Conservation (phyloP, 2,113 vertebrate species). For the Xyrauchen texanus region DNA sequence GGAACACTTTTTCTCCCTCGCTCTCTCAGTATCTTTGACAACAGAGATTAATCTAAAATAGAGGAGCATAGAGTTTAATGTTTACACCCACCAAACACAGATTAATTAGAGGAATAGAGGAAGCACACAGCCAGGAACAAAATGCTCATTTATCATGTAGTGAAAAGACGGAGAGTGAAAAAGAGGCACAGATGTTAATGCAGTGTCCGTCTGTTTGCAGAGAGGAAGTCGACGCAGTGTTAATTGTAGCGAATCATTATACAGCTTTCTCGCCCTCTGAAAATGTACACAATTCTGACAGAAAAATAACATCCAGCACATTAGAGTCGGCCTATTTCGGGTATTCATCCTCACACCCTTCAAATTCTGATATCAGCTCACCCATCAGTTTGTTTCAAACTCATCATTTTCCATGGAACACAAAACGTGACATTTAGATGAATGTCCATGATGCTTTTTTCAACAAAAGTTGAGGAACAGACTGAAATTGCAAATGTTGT, state of each 20-base stretch:
- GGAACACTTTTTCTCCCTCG: background rate
- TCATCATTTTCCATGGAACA: too few relatives aligned
- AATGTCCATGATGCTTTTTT: too few relatives aligned
- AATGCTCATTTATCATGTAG: conserved; percentile 61
- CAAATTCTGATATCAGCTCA: background rate
- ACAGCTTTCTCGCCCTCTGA: conserved; percentile 2
- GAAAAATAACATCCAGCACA: background rate
- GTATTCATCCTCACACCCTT: background rate
- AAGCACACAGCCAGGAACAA: conserved; percentile 60
- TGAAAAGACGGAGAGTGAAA: conserved; percentile 13
- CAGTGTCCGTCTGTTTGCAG: conserved; percentile 24
- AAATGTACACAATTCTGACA: background rate
- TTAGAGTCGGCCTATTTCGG: background rate
- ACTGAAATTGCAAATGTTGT: too few relatives aligned
- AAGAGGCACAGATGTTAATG: conserved; percentile 22
- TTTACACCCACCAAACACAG: conserved; percentile 61
- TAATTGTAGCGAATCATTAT: conserved; percentile 16
- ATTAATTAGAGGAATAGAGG: conserved; percentile 67
- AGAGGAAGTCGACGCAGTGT: background rate
- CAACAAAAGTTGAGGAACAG: too few relatives aligned
- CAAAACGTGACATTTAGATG: too few relatives aligned
- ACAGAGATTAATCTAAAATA: conserved; percentile 63
- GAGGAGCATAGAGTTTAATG: conserved; percentile 58
- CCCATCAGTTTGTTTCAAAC: too few relatives aligned
- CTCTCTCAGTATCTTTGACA: conserved; percentile 61